These are phyloP conservation scores for Ctena decussata DNA, from an alignment of 2,888 invertebrate species.

Conservation along the genomic window DNA sequence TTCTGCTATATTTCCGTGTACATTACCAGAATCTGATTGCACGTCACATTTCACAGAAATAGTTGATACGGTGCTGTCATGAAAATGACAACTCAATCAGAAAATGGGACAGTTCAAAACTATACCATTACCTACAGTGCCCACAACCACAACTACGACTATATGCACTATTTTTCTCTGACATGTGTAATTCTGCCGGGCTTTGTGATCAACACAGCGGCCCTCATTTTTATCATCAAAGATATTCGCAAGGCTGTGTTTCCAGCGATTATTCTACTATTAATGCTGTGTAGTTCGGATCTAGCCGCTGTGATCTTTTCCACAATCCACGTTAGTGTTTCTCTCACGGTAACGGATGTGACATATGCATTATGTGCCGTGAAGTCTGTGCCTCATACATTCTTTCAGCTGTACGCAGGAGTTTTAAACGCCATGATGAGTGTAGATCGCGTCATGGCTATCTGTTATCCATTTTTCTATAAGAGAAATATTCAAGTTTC, in stretches of 20 bases:
- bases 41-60: no score
- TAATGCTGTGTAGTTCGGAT: constrained; percentile 35
- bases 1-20: no score
- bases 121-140: no score
- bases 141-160: no score
- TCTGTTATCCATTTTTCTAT: constrained; percentile 53
- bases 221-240: constrained; percentile 41
- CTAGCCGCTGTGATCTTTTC: constrained; percentile 41
- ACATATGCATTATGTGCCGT: constrained; percentile 46
- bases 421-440: constrained; percentile 56
- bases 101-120: no score
- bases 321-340: constrained; percentile 24
- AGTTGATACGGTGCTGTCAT: no score
- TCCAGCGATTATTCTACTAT: constrained; percentile 50
- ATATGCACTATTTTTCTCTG: constrained; percentile 41
- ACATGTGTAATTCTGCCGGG: constrained; percentile 47
- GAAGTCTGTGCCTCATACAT: constrained; percentile 34
- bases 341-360: neutral
- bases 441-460: constrained; percentile 45
- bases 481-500: constrained; percentile 35
- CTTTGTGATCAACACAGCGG: constrained; percentile 33
- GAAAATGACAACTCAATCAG: no score
- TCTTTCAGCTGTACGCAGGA: constrained; percentile 39
- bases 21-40: no score
- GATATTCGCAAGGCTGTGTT: constrained; percentile 56